Evolutionary conservation across 2,888 invertebrate genomes (phyloP).

Genomic region (Hybos culiciformis): DNA sequence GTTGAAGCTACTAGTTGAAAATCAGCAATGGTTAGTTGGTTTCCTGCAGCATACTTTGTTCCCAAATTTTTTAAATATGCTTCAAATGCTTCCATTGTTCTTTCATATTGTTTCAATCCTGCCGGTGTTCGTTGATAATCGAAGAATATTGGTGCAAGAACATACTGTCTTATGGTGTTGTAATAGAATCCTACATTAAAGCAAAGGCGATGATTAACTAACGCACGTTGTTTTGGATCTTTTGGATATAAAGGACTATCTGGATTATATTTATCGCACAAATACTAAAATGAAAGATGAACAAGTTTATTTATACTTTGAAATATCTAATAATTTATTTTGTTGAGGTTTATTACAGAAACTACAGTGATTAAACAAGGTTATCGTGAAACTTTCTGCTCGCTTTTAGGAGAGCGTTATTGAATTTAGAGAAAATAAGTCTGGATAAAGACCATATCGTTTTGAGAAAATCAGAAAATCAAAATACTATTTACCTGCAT

Average conservation of each 20-base stretch:
- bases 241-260: slow-evolving; percentile 54
- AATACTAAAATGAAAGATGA: slow-evolving; percentile 41
- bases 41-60: slow-evolving; percentile 50
- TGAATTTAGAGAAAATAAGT: too few species aligned
- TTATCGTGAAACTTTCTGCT: too few species aligned
- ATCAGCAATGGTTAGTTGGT: slow-evolving; percentile 61
- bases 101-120: slow-evolving; percentile 52
- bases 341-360: too few species aligned
- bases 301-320: not conserved
- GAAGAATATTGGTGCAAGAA: slow-evolving; percentile 61
- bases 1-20: slow-evolving; percentile 57
- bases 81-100: slow-evolving; percentile 51
- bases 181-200: slow-evolving; percentile 68
- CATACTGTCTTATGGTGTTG: slow-evolving; percentile 41
- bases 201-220: slow-evolving; percentile 65
- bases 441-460: too few species aligned
- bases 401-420: too few species aligned
- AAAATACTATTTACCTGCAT: slow-evolving; percentile 24
- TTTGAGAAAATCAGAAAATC: not conserved
- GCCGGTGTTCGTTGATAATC: slow-evolving; percentile 55
- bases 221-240: slow-evolving; percentile 52
- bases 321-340: too few species aligned
- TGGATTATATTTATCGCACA: slow-evolving; percentile 61
- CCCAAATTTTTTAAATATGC: slow-evolving; percentile 48
- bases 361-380: too few species aligned